Conservation (phyloP, 2,113 vertebrate genomes). For the Lichenostomus cassidix region DNA sequence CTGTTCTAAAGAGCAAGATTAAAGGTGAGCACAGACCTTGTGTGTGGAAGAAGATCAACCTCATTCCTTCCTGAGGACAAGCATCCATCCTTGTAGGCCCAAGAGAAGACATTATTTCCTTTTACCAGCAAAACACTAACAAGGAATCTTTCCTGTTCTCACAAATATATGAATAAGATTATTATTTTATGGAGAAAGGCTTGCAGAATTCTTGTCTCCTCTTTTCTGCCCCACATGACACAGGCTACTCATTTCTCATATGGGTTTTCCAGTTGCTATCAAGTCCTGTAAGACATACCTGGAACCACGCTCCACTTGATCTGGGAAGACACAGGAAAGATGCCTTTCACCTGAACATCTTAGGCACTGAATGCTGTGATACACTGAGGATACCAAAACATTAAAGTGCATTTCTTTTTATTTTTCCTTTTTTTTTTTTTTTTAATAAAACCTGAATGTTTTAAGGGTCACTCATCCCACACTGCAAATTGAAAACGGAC, state of each 20-base stretch:
- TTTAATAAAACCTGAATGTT: not conserved
- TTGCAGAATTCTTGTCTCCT: not conserved
- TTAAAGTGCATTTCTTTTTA: not conserved
- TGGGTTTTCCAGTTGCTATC: not conserved
- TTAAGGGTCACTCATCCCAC: not conserved
- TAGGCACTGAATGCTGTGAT: slow-evolving; percentile 31
- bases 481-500: not conserved
- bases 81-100: not conserved
- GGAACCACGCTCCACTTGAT: not conserved
- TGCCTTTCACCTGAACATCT: not conserved
- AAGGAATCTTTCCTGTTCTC: not conserved
- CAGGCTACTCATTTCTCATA: not conserved
- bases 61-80: not conserved
- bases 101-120: not conserved
- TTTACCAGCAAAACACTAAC: not conserved
- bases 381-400: not conserved
- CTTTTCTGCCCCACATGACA: not conserved
- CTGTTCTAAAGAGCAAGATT: not conserved
- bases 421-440: not conserved
- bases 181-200: not conserved
- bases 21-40: not conserved
- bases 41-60: not conserved
- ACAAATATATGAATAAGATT: not conserved
- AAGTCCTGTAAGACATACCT: not conserved
- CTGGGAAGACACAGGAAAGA: not conserved